These are phyloP conservation scores for Sebastes minor DNA, from an alignment of 2,797 vertebrate species.

Conservation along the genomic window DNA sequence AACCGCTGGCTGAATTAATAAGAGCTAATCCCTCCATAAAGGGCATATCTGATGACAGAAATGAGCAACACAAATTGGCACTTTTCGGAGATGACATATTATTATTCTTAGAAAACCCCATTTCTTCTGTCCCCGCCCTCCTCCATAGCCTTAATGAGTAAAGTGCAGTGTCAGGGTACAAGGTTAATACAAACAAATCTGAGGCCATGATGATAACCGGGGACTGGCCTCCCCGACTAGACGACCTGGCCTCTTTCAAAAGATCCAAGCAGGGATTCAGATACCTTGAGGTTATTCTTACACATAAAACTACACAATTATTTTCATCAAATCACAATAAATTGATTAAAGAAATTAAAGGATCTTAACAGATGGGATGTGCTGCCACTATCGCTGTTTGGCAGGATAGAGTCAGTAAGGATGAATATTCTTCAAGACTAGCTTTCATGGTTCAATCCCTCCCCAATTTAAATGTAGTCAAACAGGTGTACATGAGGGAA, in stretches of 20 bases:
- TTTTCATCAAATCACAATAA: neutral
- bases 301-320: slow-evolving; percentile 5
- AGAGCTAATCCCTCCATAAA: slow-evolving; percentile 7
- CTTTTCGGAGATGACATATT: slow-evolving; percentile 1
- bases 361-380: slow-evolving; percentile 17
- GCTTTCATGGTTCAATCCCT: neutral
- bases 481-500: too few relatives aligned
- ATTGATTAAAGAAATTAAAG: neutral
- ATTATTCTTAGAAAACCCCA: slow-evolving; percentile 2
- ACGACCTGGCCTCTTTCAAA: neutral
- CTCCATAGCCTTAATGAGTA: slow-evolving; percentile 4
- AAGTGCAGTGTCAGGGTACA: slow-evolving; percentile 4
- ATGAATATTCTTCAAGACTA: neutral
- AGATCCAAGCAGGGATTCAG: slow-evolving; percentile 12
- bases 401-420: neutral
- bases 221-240: neutral
- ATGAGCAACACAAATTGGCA: slow-evolving; percentile 2
- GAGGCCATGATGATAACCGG: slow-evolving; percentile 1
- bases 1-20: slow-evolving; percentile 18
- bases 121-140: slow-evolving; percentile 3
- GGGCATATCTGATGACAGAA: slow-evolving; percentile 8
- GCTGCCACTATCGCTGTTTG: neutral
- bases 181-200: slow-evolving; percentile 1
- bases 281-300: neutral
- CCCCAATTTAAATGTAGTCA: too few relatives aligned